phyloP scores from a whole-genome alignment of 2,888 invertebrate species.

The Drosophila anceps region DNA sequence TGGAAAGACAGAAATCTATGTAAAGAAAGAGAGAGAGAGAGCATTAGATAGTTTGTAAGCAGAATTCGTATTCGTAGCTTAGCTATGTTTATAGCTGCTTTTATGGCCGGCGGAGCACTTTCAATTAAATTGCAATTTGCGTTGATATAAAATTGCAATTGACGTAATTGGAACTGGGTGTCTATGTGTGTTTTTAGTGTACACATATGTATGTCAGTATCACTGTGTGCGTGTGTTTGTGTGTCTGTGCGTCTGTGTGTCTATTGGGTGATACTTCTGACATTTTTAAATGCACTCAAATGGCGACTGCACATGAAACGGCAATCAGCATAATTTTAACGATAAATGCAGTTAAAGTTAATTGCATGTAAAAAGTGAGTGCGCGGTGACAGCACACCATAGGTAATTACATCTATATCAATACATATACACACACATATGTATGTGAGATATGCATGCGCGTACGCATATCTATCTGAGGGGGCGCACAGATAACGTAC shows the following conservation, averaged over 20 bases:
- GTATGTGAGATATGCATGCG: not conserved
- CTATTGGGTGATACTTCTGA: slow-evolving; percentile 20
- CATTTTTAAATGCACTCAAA: slow-evolving; percentile 47
- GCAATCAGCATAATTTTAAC: slow-evolving; percentile 59
- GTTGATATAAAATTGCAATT: slow-evolving; percentile 67
- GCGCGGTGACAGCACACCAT: slow-evolving; percentile 36
- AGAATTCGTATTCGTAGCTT: slow-evolving; percentile 10
- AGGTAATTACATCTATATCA: slow-evolving; percentile 36
- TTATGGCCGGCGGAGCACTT: slow-evolving; percentile 41
- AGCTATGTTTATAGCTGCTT: slow-evolving; percentile 37
- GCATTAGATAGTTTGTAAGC: slow-evolving; percentile 1
- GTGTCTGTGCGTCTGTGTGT: slow-evolving; percentile 3
- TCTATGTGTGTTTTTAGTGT: slow-evolving; percentile 10
- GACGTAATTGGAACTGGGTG: slow-evolving; percentile 31
- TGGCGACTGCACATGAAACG: slow-evolving; percentile 51
- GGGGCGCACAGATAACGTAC: not conserved
- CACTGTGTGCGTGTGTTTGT: too few relatives aligned
- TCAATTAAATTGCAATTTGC: slow-evolving; percentile 78
- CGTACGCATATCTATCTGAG: slow-evolving; percentile 8
- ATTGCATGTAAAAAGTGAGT: slow-evolving; percentile 58
- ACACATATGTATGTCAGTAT: not conserved
- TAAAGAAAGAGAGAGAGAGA: not conserved
- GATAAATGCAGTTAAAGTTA: slow-evolving; percentile 65
- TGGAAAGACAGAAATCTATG: not conserved
- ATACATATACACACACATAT: slow-evolving; percentile 1